Percentiles rank a stretch among this genome's conserved stretches.
Conservation (phyloP, 2,797 vertebrate genomes). For the Squalus acanthias region DNA sequence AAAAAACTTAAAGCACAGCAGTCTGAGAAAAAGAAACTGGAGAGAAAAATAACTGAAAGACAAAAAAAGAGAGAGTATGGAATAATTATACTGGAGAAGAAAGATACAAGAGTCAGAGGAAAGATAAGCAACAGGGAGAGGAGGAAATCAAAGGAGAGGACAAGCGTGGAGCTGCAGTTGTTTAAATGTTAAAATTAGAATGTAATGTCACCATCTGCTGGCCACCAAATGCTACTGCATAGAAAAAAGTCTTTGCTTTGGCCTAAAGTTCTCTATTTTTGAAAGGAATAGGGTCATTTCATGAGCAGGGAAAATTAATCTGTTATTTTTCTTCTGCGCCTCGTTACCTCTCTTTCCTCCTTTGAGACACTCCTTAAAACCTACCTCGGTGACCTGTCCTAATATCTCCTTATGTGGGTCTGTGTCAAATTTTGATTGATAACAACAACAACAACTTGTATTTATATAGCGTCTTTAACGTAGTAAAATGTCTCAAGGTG, state of each 20-base stretch:
- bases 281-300: not conserved
- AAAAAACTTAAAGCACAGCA: not conserved
- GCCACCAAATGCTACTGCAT: not conserved
- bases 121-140: not conserved
- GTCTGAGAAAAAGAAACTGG: not conserved
- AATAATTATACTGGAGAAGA: not conserved
- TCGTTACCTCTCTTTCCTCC: not conserved
- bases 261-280: not conserved
- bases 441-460: too few relatives aligned
- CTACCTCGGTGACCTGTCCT: not conserved
- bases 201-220: not conserved
- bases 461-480: too few relatives aligned
- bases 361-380: not conserved
- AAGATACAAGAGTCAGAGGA: not conserved
- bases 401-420: not conserved
- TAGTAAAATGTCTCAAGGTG: too few relatives aligned
- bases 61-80: not conserved
- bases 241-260: not conserved
- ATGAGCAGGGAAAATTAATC: not conserved
- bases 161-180: not conserved
- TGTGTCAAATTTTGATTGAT: not conserved
- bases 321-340: not conserved
- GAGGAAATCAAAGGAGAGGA: not conserved
- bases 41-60: not conserved
- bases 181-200: not conserved